Evolutionary conservation across 2,888 invertebrate species (phyloP), one percentile per base, ranked within the genome.

Genomic region (Aphodius granarius): DNA sequence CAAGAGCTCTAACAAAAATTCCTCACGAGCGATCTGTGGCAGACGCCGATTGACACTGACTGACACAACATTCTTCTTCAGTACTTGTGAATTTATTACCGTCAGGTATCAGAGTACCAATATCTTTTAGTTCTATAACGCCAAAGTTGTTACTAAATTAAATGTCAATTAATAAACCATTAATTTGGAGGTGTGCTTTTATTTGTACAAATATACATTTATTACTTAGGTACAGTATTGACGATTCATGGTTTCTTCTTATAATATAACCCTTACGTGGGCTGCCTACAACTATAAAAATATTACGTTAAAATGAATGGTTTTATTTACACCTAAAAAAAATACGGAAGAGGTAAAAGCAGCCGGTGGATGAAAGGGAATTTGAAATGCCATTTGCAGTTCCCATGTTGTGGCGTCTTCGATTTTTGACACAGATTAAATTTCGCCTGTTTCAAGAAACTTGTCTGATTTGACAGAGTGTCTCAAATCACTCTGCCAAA

Each of bases 1-100:
- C 77, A 16, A 74, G 77, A 18, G 66, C 19, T 18, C 74, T 16
- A 71, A 75, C 75, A 16, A 72, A 74, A 62, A 73, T 77, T 0
- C 71, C 66, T 21, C 71, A 74, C 70, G 76, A 77, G 2, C 43
- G 64, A 72, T n/a, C 23, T 6, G 72, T 43, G 13, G 43, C 43
- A 43, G 43, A 43, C 43, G 13, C 43, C 13, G 43, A 43, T 13
- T 43, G n/a, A n/a, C n/a, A n/a, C n/a, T n/a, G n/a, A n/a, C n/a
- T n/a, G n/a, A n/a, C n/a, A n/a, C n/a, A 43, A 43, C 3, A 43
- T 6, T 9, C 43, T 43, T 43, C 43, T 43, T 43, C 43, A 6
- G 43, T 43, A 43, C 43, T 43, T 43, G 43, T 43, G 13, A 6
- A 43, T 13, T 43, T 43, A 43, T 43, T 43, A 43, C 43, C 13